Evolutionary conservation across 2,888 invertebrate species (phyloP).

Genomic region (Crepidodera aurea): DNA sequence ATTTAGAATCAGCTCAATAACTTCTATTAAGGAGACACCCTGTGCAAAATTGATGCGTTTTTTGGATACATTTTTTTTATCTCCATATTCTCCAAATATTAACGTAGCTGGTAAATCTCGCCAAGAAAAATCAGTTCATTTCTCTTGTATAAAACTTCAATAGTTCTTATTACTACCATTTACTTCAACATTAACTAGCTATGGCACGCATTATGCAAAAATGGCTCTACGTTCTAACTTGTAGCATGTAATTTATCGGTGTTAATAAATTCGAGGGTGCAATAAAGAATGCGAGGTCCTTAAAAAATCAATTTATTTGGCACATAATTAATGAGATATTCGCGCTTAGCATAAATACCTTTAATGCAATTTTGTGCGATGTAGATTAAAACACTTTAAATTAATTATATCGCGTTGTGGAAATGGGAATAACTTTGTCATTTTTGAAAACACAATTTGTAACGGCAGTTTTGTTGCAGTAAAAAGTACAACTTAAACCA

Average conservation of each 20-base stretch:
- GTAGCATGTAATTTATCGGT: conserved; percentile 36
- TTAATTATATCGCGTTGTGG: conserved; percentile 29
- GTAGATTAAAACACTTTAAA: conserved; percentile 34
- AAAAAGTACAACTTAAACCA: no score
- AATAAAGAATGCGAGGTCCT: conserved; percentile 41
- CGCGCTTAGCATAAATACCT: conserved; percentile 35
- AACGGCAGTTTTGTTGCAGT: no score
- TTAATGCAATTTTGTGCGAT: conserved; percentile 31
- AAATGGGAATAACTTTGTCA: conserved; percentile 4
- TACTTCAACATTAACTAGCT: neutral
- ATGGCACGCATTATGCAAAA: neutral
- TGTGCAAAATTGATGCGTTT: no score
- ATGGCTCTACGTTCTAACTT: conserved; percentile 16
- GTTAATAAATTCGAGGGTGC: conserved; percentile 43
- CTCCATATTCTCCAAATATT: no score
- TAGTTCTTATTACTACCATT: no score
- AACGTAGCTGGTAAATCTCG: no score
- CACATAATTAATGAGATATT: conserved; percentile 40
- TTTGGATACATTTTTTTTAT: no score
- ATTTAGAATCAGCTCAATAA: no score
- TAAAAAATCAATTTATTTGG: conserved; percentile 44
- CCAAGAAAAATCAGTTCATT: no score
- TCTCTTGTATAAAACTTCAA: no score
- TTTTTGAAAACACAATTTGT: conserved; percentile 8
- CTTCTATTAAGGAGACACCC: no score